Conservation (phyloP, 2,888 invertebrate species). For the Lithophane socia region DNA sequence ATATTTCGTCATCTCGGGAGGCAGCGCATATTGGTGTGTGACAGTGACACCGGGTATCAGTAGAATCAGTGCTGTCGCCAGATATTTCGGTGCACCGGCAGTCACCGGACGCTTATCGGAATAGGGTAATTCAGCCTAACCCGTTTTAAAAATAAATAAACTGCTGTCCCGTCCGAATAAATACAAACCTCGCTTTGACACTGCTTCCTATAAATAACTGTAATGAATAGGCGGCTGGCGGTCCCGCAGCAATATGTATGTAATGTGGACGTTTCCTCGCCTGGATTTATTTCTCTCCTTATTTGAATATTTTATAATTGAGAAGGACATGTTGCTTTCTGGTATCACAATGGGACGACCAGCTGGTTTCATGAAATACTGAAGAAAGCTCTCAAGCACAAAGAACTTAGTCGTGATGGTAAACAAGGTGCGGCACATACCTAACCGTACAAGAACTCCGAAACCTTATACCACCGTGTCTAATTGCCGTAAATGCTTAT, state of each 20-base stretch:
- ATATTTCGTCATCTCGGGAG: constrained; percentile 82
- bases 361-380: constrained; percentile 51
- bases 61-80: constrained; percentile 75
- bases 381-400: constrained; percentile 40
- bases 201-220: constrained; percentile 88
- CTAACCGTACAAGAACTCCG: constrained; percentile 47
- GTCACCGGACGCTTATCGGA: constrained; percentile 85
- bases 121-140: constrained; percentile 84
- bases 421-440: constrained; percentile 45
- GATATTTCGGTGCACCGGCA: constrained; percentile 80
- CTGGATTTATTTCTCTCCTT: constrained; percentile 86
- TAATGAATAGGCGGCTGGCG: constrained; percentile 88
- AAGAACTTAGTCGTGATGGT: constrained; percentile 32
- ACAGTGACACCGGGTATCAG: constrained; percentile 83
- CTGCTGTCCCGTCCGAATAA: constrained; percentile 85
- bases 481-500: constrained; percentile 61
- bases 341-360: constrained; percentile 66
- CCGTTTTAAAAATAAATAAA: constrained; percentile 88
- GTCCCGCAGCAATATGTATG: constrained; percentile 87
- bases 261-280: constrained; percentile 87
- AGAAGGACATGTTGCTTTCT: constrained; percentile 78
- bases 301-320: constrained; percentile 87
- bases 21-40: constrained; percentile 77
- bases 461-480: constrained; percentile 55
- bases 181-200: constrained; percentile 88